Percentiles rank a stretch among this genome's conserved stretches.
These are phyloP conservation scores for Melanostoma scalare DNA, from an alignment of 2,888 invertebrate genomes.

Conservation along the genomic window DNA sequence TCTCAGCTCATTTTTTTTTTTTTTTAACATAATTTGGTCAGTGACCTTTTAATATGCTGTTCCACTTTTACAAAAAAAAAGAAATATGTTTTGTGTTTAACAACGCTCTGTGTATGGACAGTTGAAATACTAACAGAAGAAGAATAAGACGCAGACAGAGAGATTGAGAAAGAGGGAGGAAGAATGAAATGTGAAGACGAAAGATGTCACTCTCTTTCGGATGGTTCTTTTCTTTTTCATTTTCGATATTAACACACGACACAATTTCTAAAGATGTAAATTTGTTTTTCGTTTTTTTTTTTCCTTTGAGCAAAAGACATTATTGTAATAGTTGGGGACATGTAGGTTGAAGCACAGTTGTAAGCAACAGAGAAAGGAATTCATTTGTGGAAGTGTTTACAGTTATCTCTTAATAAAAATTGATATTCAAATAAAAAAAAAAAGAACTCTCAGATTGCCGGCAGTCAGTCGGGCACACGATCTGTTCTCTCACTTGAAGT, in stretches of 20 bases:
- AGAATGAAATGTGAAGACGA: slow-evolving; percentile 10
- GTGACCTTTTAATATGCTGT: slow-evolving; percentile 79
- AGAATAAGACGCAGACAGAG: slow-evolving; percentile 10
- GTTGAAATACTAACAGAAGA: slow-evolving; percentile 10
- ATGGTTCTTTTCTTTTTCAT: slow-evolving; percentile 29
- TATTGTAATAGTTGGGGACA: slow-evolving; percentile 31
- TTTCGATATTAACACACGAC: slow-evolving; percentile 56
- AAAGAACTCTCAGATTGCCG: background rate
- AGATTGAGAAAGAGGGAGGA: slow-evolving; percentile 35
- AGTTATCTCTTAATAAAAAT: slow-evolving; percentile 63
- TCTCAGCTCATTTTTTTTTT: slow-evolving; percentile 31
- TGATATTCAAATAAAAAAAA: slow-evolving; percentile 41
- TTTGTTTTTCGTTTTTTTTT: slow-evolving; percentile 28
- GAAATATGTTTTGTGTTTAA: slow-evolving; percentile 63
- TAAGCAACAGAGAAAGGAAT: slow-evolving; percentile 30
- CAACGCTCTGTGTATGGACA: background rate
- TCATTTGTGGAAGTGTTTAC: slow-evolving; percentile 43
- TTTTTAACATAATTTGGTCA: slow-evolving; percentile 80
- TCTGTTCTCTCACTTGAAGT: slow-evolving; percentile 44
- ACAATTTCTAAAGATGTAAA: slow-evolving; percentile 54
- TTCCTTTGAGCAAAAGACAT: slow-evolving; percentile 55
- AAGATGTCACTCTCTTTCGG: slow-evolving; percentile 62
- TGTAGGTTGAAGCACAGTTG: slow-evolving; percentile 25
- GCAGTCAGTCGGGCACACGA: slow-evolving; percentile 14
- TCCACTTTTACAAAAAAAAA: slow-evolving; percentile 73